Conservation (phyloP, 1,140 invertebrate species). For the Temnothorax curvispinosus region DNA sequence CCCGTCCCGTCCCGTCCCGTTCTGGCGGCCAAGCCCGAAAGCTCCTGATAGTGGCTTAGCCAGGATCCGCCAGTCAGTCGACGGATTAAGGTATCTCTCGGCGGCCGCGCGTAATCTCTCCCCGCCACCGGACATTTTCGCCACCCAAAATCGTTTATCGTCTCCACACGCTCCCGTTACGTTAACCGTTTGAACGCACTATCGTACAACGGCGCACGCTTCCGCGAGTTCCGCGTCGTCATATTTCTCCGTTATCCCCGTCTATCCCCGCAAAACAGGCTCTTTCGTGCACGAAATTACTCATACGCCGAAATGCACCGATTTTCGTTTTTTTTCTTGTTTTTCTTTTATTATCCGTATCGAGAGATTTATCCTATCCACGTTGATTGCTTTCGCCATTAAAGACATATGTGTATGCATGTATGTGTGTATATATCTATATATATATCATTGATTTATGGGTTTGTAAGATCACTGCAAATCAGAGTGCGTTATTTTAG, state of each 20-base stretch:
- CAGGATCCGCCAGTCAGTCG: conserved; percentile 73
- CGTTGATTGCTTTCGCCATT: conserved; percentile 21
- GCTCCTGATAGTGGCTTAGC: conserved; percentile 72
- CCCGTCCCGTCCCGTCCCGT: conserved; percentile 13
- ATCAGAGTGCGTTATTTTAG: background rate
- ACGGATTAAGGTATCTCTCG: conserved; percentile 73
- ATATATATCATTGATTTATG: background rate
- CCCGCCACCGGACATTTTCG: conserved; percentile 62
- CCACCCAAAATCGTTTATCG: conserved; percentile 62
- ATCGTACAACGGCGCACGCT: conserved; percentile 47
- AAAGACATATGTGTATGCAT: background rate
- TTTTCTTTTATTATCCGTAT: background rate
- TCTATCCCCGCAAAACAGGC: conserved; percentile 47
- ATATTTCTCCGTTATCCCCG: conserved; percentile 58
- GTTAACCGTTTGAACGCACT: conserved; percentile 51
- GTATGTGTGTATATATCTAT: background rate
- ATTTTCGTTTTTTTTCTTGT: conserved; percentile 1
- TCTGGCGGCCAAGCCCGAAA: conserved; percentile 61
- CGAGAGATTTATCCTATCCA: background rate
- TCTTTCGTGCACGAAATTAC: conserved; percentile 48
- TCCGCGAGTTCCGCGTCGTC: conserved; percentile 4
- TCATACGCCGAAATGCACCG: conserved; percentile 25
- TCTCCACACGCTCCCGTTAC: conserved; percentile 47
- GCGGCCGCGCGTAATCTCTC: conserved; percentile 58
- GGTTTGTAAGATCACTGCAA: background rate